A percentile compares a stretch with the other conserved stretches of the same genome.
phyloP scores from a whole-genome alignment of 2,113 vertebrate genomes.

The Electrona antarctica region DNA sequence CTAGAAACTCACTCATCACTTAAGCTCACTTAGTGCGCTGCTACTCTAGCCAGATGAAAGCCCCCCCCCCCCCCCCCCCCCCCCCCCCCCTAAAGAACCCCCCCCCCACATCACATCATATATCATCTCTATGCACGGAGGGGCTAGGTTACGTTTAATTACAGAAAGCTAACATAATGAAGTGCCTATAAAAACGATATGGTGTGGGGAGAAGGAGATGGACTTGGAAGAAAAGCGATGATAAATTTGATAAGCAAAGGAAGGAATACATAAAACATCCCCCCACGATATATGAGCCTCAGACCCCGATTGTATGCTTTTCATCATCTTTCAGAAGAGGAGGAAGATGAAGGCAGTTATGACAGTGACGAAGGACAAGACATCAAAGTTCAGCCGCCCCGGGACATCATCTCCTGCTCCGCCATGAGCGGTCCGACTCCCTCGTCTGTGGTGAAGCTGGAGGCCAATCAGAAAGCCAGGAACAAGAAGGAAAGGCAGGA shows the following conservation, averaged over 20 bases:
- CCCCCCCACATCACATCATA: slow-evolving; percentile 47
- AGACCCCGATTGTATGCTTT: slow-evolving; percentile 15
- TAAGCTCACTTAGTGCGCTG: slow-evolving; percentile 13
- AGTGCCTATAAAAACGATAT: slow-evolving; percentile 45
- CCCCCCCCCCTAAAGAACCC: slow-evolving; percentile 39
- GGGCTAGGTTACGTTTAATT: slow-evolving; percentile 43
- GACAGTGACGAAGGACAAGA: slow-evolving; percentile 86
- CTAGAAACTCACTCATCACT: not conserved
- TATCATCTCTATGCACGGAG: slow-evolving; percentile 49
- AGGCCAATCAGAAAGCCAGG: slow-evolving; percentile 96
- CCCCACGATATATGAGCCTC: not conserved
- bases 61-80: slow-evolving; percentile 48
- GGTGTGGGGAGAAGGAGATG: slow-evolving; percentile 16
- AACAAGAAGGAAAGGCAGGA: slow-evolving; percentile 97
- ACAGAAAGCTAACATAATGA: slow-evolving; percentile 48
- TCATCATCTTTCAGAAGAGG: slow-evolving; percentile 71
- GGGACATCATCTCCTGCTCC: slow-evolving; percentile 72
- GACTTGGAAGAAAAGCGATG: slow-evolving; percentile 19
- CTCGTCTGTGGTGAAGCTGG: slow-evolving; percentile 94
- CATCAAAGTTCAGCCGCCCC: slow-evolving; percentile 63
- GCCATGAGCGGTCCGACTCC: slow-evolving; percentile 87
- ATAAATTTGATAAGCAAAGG: slow-evolving; percentile 17
- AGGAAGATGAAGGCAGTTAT: slow-evolving; percentile 83
- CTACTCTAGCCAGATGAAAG: slow-evolving; percentile 30
- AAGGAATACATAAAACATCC: slow-evolving; percentile 1